phyloP scores from a whole-genome alignment of 2,888 invertebrate genomes.

The Rutpela maculata region DNA sequence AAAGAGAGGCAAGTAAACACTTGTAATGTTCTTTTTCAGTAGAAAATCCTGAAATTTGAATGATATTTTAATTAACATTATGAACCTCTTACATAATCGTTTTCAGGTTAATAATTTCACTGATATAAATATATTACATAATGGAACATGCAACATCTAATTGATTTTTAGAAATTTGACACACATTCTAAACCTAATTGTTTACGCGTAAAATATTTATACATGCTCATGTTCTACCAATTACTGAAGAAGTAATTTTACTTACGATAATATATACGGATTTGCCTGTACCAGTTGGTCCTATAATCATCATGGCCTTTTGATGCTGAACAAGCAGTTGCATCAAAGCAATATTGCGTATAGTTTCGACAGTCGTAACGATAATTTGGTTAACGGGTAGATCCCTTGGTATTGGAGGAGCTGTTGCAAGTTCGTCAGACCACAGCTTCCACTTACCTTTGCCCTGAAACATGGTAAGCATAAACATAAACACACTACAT shows the following conservation, averaged over 20 bases:
- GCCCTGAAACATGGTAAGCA: conserved; percentile 77
- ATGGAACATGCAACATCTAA: too few relatives aligned
- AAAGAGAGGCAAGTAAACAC: conserved; percentile 87
- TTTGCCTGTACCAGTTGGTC: conserved; percentile 97
- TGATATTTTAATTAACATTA: background rate
- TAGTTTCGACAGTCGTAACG: conserved; percentile 93
- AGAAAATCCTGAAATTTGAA: conserved; percentile 80
- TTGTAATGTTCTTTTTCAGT: conserved; percentile 86
- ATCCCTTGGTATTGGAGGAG: conserved; percentile 89
- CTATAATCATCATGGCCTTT: conserved; percentile 91
- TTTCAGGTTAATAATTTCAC: background rate
- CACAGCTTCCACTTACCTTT: conserved; percentile 96
- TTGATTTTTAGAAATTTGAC: too few relatives aligned
- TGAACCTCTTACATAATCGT: background rate
- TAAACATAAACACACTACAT: too few relatives aligned
- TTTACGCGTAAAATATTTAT: too few relatives aligned
- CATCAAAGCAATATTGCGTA: conserved; percentile 88
- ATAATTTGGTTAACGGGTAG: conserved; percentile 96
- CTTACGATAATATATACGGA: conserved; percentile 89
- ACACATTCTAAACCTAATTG: too few relatives aligned
- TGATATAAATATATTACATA: too few relatives aligned
- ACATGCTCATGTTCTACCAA: too few relatives aligned
- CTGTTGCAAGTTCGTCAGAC: conserved; percentile 87
- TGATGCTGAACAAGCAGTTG: conserved; percentile 86
- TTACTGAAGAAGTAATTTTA: conserved; percentile 23